Percentiles rank a stretch among this genome's conserved stretches.
These are phyloP conservation scores for Drosophila nigritarsus DNA, from an alignment of 2,888 invertebrate species.

Conservation along the genomic window DNA sequence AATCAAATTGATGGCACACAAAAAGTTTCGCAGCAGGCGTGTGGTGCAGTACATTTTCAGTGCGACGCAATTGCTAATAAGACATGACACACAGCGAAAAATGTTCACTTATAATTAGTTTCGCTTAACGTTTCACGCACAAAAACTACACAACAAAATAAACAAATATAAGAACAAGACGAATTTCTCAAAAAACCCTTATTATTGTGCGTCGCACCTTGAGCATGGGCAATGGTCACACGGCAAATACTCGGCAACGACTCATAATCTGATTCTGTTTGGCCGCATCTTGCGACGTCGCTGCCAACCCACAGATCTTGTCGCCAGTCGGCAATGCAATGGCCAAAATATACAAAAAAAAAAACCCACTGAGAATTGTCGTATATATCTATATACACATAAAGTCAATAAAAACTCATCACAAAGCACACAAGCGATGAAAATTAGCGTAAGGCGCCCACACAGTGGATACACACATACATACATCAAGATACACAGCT, in stretches of 20 bases:
- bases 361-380: conserved; percentile 29
- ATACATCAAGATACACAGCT: conserved; percentile 23
- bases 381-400: conserved; percentile 33
- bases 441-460: conserved; percentile 65
- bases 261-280: conserved; percentile 73
- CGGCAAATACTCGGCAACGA: conserved; percentile 57
- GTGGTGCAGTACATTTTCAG: conserved; percentile 70
- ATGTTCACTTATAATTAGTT: conserved; percentile 31
- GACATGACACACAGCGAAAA: conserved; percentile 36
- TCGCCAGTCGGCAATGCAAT: conserved; percentile 57
- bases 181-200: conserved; percentile 19
- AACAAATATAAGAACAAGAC: not conserved
- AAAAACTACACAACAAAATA: conserved; percentile 7
- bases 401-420: conserved; percentile 54
- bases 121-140: conserved; percentile 16
- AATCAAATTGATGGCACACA: conserved; percentile 70
- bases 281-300: conserved; percentile 52
- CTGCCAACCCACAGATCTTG: conserved; percentile 56
- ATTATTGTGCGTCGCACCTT: conserved; percentile 56
- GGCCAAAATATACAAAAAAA: conserved; percentile 49
- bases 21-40: conserved; percentile 63
- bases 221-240: conserved; percentile 65
- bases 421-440: conserved; percentile 48
- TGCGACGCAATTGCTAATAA: conserved; percentile 18
- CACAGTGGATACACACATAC: conserved; percentile 41